Evolutionary conservation across 2,797 vertebrate species (phyloP), one percentile per base, ranked within the genome.

Genomic region (Silurus lanzhouensis): DNA sequence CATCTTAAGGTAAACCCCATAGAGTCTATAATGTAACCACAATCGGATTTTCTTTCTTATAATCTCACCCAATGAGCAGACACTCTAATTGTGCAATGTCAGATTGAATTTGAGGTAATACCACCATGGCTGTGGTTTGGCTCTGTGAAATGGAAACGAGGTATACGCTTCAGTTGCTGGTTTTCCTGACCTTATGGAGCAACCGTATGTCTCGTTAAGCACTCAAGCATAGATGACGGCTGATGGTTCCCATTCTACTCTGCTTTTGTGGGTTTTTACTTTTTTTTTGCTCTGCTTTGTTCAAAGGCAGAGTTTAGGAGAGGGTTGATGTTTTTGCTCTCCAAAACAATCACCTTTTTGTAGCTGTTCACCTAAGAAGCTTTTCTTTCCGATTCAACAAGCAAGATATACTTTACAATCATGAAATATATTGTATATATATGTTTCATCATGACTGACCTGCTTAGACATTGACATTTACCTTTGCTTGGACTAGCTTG

Each of bases 181-280:
- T 84, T 84, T 80, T 83, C 58, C 38, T 84, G 82, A 77, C 68
- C 61, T 86, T 52, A 60, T 76, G 60, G 61, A 74, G 81, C 79
- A 87, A 66, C 52, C 71, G 13, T 72, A 80, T 22, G 84, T 85
- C 82, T 87, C 44, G 64, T 84, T 81, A 68, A 83, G 44, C 84
- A 67, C 61, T 10, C 25, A 78, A 27, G 81, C 82, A 46, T 72
- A 78, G 27, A 58, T 83, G 82, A 86, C 38, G 70, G 84, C 72
- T 31, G 82, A 89, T 82, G 61, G 78, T 85, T 87, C 81, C 79
- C 78, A 72, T 88, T 87, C 74, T 72, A 60, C 46, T 27, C 48
- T 48, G 57, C 76, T 70, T 77, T 82, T 87, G 83, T 46, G 58
- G 70, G 64, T 46, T 88, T 89, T 84, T 75, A 67, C 20, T 61